Conservation (phyloP, 2,888 invertebrate genomes). For the Caenorhabditis afra region DNA sequence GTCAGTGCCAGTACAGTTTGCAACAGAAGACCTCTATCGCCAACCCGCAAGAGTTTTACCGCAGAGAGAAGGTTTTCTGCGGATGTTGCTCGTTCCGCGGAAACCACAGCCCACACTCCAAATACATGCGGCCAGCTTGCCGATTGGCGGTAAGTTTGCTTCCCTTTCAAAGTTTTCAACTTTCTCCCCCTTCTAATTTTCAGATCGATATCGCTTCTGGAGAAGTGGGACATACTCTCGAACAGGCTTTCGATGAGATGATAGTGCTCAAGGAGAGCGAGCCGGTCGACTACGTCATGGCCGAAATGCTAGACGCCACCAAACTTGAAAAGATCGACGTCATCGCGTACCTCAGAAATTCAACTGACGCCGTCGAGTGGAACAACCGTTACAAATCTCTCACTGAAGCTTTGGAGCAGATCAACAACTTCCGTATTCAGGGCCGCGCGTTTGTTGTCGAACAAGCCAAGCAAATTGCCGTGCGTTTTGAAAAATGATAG, state of each 20-base stretch:
- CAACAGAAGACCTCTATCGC: neutral
- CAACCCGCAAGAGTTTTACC: neutral
- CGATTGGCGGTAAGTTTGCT: conserved; percentile 2
- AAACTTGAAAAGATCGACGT: neutral
- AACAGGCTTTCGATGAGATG: neutral
- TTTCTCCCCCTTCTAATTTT: neutral
- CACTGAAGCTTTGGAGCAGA: too few relatives aligned
- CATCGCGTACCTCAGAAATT: neutral
- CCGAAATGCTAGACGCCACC: neutral
- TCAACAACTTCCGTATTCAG: too few relatives aligned
- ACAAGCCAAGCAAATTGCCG: too few relatives aligned
- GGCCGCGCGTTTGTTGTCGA: too few relatives aligned
- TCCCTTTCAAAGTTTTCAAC: neutral
- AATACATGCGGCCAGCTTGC: neutral
- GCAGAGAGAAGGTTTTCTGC: neutral
- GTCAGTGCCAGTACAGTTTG: neutral
- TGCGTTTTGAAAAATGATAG: too few relatives aligned
- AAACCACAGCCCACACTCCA: neutral
- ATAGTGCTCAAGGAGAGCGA: neutral
- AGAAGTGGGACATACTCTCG: neutral
- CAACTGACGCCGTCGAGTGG: neutral
- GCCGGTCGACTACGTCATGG: neutral
- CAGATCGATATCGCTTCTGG: conserved; percentile 1
- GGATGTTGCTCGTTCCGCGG: conserved; percentile 2
- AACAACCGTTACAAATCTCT: neutral